These are phyloP conservation scores for Syngnathus acus DNA, from an alignment of 2,797 vertebrate species.

Conservation along the genomic window DNA sequence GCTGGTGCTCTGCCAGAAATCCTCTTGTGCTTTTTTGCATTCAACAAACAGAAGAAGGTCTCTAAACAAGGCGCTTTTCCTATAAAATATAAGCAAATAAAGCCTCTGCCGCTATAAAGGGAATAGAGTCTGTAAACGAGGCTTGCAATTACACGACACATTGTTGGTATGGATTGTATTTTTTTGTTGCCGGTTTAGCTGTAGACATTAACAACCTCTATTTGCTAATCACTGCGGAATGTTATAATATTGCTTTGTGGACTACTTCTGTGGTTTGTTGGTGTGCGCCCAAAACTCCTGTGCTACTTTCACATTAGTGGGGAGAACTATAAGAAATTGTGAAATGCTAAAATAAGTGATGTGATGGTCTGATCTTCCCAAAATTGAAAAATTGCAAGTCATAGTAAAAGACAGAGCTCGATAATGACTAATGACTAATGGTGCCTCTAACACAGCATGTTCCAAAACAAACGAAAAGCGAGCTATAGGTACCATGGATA, in stretches of 20 bases:
- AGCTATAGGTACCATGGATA: conserved; percentile 7
- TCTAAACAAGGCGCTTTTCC: neutral
- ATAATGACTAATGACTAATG: too few species aligned
- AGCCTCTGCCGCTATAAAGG: neutral
- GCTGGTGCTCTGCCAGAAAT: conserved; percentile 3
- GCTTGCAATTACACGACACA: neutral
- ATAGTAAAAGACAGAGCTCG: neutral
- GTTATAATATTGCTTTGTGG: neutral
- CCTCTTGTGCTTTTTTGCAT: conserved; percentile 1
- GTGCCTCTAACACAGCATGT: too few species aligned
- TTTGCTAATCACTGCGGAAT: neutral
- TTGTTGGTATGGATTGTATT: neutral
- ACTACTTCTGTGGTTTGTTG: neutral
- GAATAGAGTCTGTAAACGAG: neutral
- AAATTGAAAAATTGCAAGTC: neutral
- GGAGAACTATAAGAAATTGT: neutral
- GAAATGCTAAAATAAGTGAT: neutral
- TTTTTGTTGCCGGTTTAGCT: neutral
- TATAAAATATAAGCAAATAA: conserved; percentile 3
- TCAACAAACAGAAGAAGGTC: neutral
- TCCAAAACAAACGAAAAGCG: conserved; percentile 6
- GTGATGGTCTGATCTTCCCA: too few species aligned
- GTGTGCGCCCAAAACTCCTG: neutral
- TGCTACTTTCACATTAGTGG: neutral
- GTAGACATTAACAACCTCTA: neutral